phyloP scores from a whole-genome alignment of 2,113 vertebrate genomes.

The Microtus ochrogaster region DNA sequence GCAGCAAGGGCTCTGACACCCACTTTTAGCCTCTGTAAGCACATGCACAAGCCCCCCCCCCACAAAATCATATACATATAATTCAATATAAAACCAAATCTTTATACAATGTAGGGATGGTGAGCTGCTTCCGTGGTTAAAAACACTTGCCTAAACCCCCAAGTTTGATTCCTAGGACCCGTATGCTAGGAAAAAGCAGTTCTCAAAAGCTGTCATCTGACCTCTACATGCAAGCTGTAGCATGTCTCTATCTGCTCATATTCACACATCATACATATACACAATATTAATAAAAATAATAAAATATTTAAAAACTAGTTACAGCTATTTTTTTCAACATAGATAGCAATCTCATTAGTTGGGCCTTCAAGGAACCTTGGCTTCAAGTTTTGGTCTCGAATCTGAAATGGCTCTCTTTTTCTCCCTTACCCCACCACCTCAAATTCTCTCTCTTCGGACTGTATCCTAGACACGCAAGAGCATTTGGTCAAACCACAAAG shows the following conservation, averaged over 20 bases:
- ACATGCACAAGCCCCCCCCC: neutral
- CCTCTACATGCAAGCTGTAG: neutral
- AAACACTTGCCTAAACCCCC: neutral
- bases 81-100: neutral
- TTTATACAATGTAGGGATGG: neutral
- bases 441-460: neutral
- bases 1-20: neutral
- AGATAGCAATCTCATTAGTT: neutral
- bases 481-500: neutral
- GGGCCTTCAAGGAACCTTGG: neutral
- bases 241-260: neutral
- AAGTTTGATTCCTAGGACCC: neutral
- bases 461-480: neutral
- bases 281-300: neutral
- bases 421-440: neutral
- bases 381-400: conserved; percentile 13
- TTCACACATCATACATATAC: neutral
- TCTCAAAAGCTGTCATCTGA: neutral
- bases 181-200: neutral
- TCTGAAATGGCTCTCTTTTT: conserved; percentile 4
- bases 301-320: neutral
- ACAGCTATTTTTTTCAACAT: neutral
- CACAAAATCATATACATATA: neutral
- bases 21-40: neutral
- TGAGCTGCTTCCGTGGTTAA: neutral